Evolutionary conservation across 2,113 vertebrate genomes (phyloP).

Genomic region (Sinocyclocheilus rhinocerous): DNA sequence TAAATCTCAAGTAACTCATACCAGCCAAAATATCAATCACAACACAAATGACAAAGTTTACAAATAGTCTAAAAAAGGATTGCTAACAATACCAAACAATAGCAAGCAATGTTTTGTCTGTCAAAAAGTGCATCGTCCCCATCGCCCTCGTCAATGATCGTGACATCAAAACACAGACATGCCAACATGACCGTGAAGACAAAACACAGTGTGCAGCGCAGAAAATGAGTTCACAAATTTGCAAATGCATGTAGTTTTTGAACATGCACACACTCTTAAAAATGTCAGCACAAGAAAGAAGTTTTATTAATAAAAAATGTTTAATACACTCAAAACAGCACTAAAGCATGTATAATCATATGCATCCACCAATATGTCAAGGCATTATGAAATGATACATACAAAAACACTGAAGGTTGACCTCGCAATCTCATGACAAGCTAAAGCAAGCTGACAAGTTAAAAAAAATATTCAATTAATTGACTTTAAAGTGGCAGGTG

Average conservation of each 20-base stretch:
- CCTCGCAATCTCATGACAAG: slow-evolving; percentile 22
- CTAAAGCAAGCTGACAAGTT: slow-evolving; percentile 14
- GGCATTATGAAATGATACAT: slow-evolving; percentile 24
- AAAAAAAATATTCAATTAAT: neutral
- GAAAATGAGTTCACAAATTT: neutral
- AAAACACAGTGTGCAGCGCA: slow-evolving; percentile 13
- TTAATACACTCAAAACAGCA: neutral
- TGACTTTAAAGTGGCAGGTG: neutral
- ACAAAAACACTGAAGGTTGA: slow-evolving; percentile 16
- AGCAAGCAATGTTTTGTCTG: slow-evolving; percentile 41
- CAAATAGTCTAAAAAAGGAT: neutral
- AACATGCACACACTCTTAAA: slow-evolving; percentile 6
- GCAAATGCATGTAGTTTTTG: neutral
- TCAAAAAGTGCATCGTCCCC: neutral
- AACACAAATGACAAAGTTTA: neutral
- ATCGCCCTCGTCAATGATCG: neutral
- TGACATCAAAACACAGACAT: slow-evolving; percentile 29
- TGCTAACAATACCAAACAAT: neutral
- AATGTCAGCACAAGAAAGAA: neutral
- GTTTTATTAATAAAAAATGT: neutral
- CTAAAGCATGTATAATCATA: neutral
- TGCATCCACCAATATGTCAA: slow-evolving; percentile 14
- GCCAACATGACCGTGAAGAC: slow-evolving; percentile 14
- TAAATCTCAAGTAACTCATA: neutral
- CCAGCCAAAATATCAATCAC: slow-evolving; percentile 15